These are phyloP conservation scores for Naso thynnoides DNA, from an alignment of 2,797 vertebrate species.

Conservation along the genomic window DNA sequence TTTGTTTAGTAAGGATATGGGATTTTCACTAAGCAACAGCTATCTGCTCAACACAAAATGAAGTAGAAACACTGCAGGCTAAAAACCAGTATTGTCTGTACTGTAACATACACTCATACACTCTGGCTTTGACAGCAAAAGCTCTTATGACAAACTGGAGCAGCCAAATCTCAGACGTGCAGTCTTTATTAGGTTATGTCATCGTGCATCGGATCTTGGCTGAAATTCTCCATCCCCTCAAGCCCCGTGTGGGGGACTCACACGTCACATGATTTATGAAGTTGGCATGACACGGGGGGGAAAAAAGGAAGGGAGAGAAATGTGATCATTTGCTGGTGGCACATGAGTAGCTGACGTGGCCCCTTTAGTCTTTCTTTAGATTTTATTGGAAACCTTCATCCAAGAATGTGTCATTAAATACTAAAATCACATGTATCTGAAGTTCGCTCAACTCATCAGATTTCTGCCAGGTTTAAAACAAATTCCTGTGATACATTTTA, in stretches of 20 bases:
- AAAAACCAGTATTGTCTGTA: neutral
- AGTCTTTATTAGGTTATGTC: neutral
- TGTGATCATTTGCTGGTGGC: conserved; percentile 44
- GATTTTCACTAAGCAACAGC: neutral
- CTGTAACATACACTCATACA: neutral
- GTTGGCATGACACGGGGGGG: conserved; percentile 6
- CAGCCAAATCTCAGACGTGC: conserved; percentile 18
- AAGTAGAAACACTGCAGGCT: neutral
- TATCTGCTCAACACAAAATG: neutral
- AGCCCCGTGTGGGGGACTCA: neutral
- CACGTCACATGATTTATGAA: conserved; percentile 53
- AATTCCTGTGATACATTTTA: no score
- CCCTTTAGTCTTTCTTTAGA: conserved; percentile 25
- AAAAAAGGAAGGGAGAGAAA: conserved; percentile 38
- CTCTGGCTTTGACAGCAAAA: conserved; percentile 5
- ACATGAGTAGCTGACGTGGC: neutral
- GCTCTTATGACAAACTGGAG: conserved; percentile 19
- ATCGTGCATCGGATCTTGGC: conserved; percentile 7
- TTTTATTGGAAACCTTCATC: neutral
- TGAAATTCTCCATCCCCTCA: neutral
- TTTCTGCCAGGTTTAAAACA: neutral
- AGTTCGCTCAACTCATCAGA: neutral
- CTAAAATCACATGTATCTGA: no score
- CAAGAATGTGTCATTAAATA: neutral
- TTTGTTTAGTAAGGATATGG: no score